Evolutionary conservation across 2,113 vertebrate genomes (phyloP).

Genomic region (Columba livia): DNA sequence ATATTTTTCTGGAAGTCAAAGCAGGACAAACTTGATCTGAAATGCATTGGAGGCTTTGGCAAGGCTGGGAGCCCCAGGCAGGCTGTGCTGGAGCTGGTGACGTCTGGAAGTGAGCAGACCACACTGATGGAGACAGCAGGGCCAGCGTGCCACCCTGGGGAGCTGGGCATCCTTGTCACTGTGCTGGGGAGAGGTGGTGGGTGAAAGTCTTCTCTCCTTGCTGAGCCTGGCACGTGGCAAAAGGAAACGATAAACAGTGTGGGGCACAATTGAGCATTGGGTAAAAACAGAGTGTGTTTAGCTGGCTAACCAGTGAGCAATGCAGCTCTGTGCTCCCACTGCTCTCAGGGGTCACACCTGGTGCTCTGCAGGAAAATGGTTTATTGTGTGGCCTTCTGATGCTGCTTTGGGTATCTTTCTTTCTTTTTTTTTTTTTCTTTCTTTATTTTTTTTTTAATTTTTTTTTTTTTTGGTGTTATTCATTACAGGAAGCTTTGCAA

Average conservation of each 20-base stretch:
- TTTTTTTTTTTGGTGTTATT: not conserved
- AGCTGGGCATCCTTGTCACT: not conserved
- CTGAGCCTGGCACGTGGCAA: not conserved
- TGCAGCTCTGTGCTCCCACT: not conserved
- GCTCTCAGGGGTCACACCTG: not conserved
- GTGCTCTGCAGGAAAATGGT: not conserved
- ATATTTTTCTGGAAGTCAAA: not conserved
- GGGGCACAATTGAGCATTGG: not conserved
- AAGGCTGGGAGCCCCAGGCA: not conserved
- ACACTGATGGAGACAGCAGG: fast-evolving
- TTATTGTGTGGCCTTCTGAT: not conserved
- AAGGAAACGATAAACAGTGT: not conserved
- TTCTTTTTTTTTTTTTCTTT: too few species aligned
- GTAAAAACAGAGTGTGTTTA: not conserved
- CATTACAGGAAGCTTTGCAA: not conserved
- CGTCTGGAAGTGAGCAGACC: not conserved
- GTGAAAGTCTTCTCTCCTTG: not conserved
- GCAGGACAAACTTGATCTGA: not conserved
- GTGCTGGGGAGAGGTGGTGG: not conserved
- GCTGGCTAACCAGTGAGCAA: not conserved
- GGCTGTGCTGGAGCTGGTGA: not conserved
- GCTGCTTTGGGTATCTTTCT: not conserved
- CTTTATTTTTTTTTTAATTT: too few species aligned
- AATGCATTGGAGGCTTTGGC: not conserved
- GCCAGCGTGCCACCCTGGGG: too few species aligned